Percentiles rank a stretch among this genome's conserved stretches.
Conservation (phyloP, 2,113 vertebrate species). For the Clarias gariepinus region DNA sequence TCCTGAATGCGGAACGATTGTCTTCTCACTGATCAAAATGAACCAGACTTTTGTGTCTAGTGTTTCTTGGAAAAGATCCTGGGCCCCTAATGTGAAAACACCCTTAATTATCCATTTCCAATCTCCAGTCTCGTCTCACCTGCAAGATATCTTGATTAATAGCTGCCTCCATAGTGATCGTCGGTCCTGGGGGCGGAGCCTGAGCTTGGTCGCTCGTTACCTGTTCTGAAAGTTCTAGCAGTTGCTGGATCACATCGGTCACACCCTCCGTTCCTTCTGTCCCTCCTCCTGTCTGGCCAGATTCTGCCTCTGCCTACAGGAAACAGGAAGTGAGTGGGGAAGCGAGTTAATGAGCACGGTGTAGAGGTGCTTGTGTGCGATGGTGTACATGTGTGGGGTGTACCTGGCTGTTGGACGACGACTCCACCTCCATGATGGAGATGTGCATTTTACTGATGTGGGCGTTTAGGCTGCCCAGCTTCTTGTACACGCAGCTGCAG, state of each 20-base stretch:
- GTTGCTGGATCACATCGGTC: conserved; percentile 96
- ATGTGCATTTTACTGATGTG: conserved; percentile 99
- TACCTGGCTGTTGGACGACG: conserved; percentile 78
- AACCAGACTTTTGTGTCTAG: too few relatives aligned
- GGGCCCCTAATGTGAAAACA: too few relatives aligned
- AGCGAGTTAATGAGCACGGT: background rate
- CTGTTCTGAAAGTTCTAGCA: conserved; percentile 92
- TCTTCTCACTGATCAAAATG: too few relatives aligned
- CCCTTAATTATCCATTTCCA: background rate
- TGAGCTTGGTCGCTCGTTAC: conserved; percentile 83
- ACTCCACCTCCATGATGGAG: conserved; percentile 80
- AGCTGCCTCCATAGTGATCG: conserved; percentile 84
- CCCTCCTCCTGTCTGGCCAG: conserved; percentile 60
- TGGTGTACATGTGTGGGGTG: background rate
- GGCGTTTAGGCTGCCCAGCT: conserved; percentile 93
- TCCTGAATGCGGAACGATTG: too few relatives aligned
- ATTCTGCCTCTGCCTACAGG: conserved; percentile 62
- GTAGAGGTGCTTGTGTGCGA: background rate
- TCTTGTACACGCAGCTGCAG: conserved; percentile 97
- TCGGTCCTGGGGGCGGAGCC: conserved; percentile 75
- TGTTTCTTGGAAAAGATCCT: too few relatives aligned
- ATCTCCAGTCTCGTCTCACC: conserved; percentile 68
- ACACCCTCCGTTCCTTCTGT: conserved; percentile 84
- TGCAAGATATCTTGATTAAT: conserved; percentile 96
- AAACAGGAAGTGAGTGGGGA: background rate